These are phyloP conservation scores for Sebastes iracundus DNA, from an alignment of 2,797 vertebrate genomes.

Conservation along the genomic window DNA sequence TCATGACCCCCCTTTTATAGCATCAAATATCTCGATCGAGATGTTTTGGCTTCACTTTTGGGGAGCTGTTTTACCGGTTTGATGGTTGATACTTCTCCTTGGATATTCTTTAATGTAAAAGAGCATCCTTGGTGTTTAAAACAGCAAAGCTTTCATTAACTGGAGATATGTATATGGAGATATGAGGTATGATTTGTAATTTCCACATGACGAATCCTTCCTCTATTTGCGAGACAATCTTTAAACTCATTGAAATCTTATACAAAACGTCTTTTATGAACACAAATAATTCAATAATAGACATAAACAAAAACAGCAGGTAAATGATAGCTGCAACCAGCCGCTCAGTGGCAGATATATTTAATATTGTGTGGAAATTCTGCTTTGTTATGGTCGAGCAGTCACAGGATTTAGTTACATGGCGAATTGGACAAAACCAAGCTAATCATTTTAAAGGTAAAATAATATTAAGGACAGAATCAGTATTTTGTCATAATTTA, in stretches of 20 bases:
- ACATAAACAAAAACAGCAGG: neutral
- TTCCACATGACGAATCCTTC: neutral
- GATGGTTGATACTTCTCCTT: neutral
- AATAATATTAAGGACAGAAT: conserved; percentile 20
- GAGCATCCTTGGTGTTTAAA: neutral
- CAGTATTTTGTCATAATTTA: conserved; percentile 19
- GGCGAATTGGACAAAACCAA: neutral
- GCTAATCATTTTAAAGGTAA: conserved; percentile 19
- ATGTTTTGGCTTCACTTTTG: too few relatives aligned
- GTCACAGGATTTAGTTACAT: conserved; percentile 21
- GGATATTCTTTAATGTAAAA: neutral
- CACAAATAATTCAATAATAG: neutral
- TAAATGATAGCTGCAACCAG: neutral
- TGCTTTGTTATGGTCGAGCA: neutral
- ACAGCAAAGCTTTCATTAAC: conserved; percentile 1
- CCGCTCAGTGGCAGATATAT: neutral
- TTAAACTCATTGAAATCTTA: neutral
- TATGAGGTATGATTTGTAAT: conserved; percentile 1
- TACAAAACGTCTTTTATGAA: neutral
- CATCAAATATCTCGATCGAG: too few relatives aligned
- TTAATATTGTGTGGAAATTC: neutral
- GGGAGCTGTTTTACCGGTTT: neutral
- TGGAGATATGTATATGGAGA: neutral
- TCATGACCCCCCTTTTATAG: too few relatives aligned
- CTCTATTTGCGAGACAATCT: neutral